Conservation (phyloP, 2,888 invertebrate species). For the Nomada lathburiana region DNA sequence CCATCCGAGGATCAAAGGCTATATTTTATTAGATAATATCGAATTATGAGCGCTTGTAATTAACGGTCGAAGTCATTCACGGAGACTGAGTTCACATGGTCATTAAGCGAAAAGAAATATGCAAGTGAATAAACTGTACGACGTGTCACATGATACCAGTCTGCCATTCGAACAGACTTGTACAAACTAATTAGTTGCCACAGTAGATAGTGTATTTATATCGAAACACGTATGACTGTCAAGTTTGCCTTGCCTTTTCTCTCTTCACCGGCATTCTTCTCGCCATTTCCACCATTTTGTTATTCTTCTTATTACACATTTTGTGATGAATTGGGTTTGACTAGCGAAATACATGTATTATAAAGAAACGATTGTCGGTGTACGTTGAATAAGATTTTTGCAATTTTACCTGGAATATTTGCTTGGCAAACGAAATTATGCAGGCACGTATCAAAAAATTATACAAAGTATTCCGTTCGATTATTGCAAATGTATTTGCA, state of each 20-base stretch:
- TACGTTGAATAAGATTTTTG: too few species aligned
- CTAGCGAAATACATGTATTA: not conserved
- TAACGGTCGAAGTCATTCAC: not conserved
- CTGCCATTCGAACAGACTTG: constrained; percentile 53
- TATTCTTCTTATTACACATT: too few species aligned
- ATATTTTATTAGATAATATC: too few species aligned
- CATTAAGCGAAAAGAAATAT: constrained; percentile 54
- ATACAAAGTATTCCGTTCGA: too few species aligned
- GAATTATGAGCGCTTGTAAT: not conserved
- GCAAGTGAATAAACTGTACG: constrained; percentile 13
- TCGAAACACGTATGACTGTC: constrained; percentile 31
- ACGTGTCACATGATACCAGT: constrained; percentile 10
- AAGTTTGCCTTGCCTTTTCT: constrained; percentile 13
- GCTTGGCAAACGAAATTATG: too few species aligned
- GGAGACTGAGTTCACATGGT: constrained; percentile 50
- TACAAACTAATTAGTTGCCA: constrained; percentile 76
- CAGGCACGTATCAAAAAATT: too few species aligned
- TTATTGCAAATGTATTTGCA: too few species aligned
- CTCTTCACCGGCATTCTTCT: not conserved
- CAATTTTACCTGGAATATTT: too few species aligned
- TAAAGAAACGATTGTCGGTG: not conserved
- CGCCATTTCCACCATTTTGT: not conserved
- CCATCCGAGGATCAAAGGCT: too few species aligned
- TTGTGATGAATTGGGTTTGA: not conserved
- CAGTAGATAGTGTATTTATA: constrained; percentile 54